Percentiles rank a stretch among this genome's conserved stretches.
Evolutionary conservation across 2,113 vertebrate genomes (phyloP).

Genomic region (Spermophilus dauricus): DNA sequence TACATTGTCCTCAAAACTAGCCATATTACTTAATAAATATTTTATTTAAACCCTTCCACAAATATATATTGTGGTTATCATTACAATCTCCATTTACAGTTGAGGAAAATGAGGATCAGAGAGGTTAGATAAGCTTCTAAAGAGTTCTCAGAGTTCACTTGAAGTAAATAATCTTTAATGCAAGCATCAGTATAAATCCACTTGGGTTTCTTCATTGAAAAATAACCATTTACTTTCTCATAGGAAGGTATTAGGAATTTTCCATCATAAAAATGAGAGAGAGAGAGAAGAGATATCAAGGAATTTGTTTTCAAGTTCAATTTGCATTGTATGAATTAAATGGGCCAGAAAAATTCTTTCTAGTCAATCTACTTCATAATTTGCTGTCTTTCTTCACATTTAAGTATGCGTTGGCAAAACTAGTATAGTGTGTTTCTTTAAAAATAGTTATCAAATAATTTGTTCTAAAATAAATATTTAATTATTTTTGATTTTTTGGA

Average conservation of each 20-base stretch:
- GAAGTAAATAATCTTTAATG: background rate
- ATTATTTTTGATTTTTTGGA: background rate
- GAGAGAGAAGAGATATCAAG: background rate
- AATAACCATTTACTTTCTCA: background rate
- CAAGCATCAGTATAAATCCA: background rate
- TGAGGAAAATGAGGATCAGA: background rate
- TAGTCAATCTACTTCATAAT: background rate
- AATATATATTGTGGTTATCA: background rate
- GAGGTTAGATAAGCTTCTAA: background rate
- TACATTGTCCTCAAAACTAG: background rate
- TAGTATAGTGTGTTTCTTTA: background rate
- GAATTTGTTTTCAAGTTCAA: background rate
- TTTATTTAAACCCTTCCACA: background rate
- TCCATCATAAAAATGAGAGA: background rate
- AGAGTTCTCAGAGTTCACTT: background rate
- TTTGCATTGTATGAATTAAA: background rate
- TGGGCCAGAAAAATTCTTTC: background rate
- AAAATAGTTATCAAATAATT: background rate
- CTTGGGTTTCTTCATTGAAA: background rate
- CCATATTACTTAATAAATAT: background rate
- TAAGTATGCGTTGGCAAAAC: background rate
- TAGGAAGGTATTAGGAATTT: background rate
- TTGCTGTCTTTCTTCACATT: background rate
- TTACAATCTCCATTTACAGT: background rate
- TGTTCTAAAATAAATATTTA: background rate